Evolutionary conservation across 2,888 invertebrate species (phyloP), one percentile per base, ranked within the genome.

Genomic region (Platerodrilus igneus): DNA sequence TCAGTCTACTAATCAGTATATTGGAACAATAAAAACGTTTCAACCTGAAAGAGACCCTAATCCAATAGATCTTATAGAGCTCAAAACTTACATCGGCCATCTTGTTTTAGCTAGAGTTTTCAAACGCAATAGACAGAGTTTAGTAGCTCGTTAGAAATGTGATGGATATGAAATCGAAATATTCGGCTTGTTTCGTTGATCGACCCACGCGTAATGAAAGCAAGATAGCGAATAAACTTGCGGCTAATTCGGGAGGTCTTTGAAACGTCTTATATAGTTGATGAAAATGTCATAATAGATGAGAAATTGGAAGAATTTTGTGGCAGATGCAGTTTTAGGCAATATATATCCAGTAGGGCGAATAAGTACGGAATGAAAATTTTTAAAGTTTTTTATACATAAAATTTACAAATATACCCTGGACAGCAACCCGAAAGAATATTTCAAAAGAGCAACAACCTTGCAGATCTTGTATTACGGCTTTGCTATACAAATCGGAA

Each of bases 271-370:
- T 55, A 54, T 38, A 35, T 20, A 33, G 22, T 47, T 17, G 52
- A 55, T 27, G 41, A 52, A 37, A 47, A 50, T 43, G 52, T 57
- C 7, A 62, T 55, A 27, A 43, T 55, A 16, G 55, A 57, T 41
- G 53, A 56, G 41, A 53, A 50, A 38, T 31, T 56, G 9, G 9
- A 26, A 8, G 42, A 41, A 18, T 56, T 58, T 28, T 42, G 53
- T 36, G 55, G 52, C 20, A 41, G 49, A n/a, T 62, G 59, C 34
- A n/a, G n/a, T n/a, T n/a, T n/a, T n/a, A n/a, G n/a, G n/a, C n/a
- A n/a, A n/a, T n/a, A n/a, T n/a, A n/a, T n/a, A n/a, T n/a, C n/a
- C n/a, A n/a, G n/a, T n/a, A n/a, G n/a, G n/a, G n/a, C n/a, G n/a
- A n/a, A n/a, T n/a, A n/a, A n/a, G n/a, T n/a, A n/a, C n/a, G n/a